Evolutionary conservation across 2,888 invertebrate genomes (phyloP).

Genomic region (Ophioninae sp.): DNA sequence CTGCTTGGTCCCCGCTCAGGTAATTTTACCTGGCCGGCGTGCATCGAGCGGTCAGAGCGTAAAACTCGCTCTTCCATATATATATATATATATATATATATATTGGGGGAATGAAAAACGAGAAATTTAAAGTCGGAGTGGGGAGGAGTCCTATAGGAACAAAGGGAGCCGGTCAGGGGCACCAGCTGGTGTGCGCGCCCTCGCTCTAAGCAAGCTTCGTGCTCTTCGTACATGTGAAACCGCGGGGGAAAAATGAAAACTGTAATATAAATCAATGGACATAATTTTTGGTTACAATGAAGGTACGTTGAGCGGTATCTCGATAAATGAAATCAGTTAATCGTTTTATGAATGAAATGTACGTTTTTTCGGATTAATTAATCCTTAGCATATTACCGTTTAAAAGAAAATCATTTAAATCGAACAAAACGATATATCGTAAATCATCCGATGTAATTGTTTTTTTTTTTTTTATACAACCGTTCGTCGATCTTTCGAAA

Average conservation of each 20-base stretch:
- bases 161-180: conserved; percentile 59
- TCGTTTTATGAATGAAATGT: too few species aligned
- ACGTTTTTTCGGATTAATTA: too few species aligned
- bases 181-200: conserved; percentile 57
- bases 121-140: conserved; percentile 43
- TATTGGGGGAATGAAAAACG: conserved; percentile 21
- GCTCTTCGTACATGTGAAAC: not conserved
- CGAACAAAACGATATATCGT: not conserved
- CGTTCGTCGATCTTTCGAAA: not conserved
- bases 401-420: too few species aligned
- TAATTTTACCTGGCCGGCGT: conserved; percentile 60
- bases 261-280: too few species aligned
- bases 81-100: not conserved
- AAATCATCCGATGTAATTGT: too few species aligned
- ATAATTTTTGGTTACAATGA: too few species aligned
- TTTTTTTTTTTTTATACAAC: too few species aligned
- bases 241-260: too few species aligned
- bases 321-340: too few species aligned
- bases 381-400: too few species aligned
- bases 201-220: conserved; percentile 10
- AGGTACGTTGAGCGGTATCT: too few species aligned
- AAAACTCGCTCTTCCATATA: conserved; percentile 4
- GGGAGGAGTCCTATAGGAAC: conserved; percentile 45
- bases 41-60: conserved; percentile 33
- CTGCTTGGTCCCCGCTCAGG: conserved; percentile 58